A percentile compares a stretch with the other conserved stretches of the same genome.
phyloP scores from a whole-genome alignment of 2,113 vertebrate genomes.

The Ahaetulla prasina region DNA sequence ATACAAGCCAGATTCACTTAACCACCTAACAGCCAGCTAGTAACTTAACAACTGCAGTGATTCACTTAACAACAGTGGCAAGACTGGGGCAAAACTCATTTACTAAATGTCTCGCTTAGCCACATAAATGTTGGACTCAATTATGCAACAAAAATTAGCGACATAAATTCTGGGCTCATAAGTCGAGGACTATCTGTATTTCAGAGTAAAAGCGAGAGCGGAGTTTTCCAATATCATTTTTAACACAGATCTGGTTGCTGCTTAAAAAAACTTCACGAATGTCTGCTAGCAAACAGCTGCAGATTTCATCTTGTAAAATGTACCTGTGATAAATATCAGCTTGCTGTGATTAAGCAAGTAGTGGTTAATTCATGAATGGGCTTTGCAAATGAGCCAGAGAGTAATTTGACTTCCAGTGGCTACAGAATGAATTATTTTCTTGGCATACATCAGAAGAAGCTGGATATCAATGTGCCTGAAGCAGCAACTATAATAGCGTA shows the following conservation, averaged over 20 bases:
- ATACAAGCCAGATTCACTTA: too few species aligned
- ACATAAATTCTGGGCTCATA: too few species aligned
- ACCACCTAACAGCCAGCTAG: too few species aligned
- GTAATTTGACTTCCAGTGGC: slow-evolving; percentile 39
- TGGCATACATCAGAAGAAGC: slow-evolving; percentile 6
- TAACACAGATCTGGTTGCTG: slow-evolving; percentile 23
- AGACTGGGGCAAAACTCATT: too few species aligned
- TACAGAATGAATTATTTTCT: slow-evolving; percentile 33
- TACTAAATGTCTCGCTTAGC: too few species aligned
- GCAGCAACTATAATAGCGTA: not conserved
- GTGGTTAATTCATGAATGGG: slow-evolving; percentile 56
- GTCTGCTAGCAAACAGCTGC: slow-evolving; percentile 70
- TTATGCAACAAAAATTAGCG: too few species aligned
- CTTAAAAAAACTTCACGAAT: slow-evolving; percentile 66
- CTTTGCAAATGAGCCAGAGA: slow-evolving; percentile 31
- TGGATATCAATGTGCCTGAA: slow-evolving; percentile 12
- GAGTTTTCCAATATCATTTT: slow-evolving; percentile 52
- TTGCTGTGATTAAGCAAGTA: slow-evolving; percentile 50
- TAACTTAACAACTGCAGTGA: too few species aligned
- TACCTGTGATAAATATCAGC: slow-evolving; percentile 57
- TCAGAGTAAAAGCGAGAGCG: slow-evolving; percentile 13
- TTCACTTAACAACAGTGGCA: too few species aligned
- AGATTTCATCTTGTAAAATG: slow-evolving; percentile 66
- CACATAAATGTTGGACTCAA: too few species aligned
- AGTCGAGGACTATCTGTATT: not conserved